Conservation (phyloP, 2,113 vertebrate genomes). For the Oreocharis arfaki region DNA sequence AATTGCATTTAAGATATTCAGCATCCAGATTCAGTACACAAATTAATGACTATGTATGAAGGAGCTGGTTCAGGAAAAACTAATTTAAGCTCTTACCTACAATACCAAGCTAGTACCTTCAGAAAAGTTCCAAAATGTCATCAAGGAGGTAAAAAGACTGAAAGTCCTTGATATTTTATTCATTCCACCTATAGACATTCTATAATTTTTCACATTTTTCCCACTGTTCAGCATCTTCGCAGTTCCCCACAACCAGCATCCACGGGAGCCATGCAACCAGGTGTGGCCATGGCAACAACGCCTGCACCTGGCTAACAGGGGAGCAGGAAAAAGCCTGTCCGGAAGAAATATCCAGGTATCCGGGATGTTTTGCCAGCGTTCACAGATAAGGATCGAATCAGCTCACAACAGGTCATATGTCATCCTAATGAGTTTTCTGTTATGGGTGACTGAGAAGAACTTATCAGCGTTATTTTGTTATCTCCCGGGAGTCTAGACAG, state of each 20-base stretch:
- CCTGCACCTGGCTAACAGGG: background rate
- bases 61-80: background rate
- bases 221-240: background rate
- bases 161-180: background rate
- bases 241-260: background rate
- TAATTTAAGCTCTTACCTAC: background rate
- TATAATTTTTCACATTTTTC: background rate
- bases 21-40: background rate
- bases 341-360: slow-evolving; percentile 1
- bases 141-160: background rate
- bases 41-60: background rate
- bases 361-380: background rate
- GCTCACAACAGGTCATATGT: slow-evolving; percentile 12
- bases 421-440: slow-evolving; percentile 49
- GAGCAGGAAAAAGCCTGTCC: background rate
- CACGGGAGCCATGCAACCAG: background rate
- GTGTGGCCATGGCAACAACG: background rate
- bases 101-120: background rate
- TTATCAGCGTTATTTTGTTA: slow-evolving; percentile 46
- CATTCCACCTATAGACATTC: background rate
- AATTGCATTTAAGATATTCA: background rate
- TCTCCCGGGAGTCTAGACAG: slow-evolving; percentile 51
- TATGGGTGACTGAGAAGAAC: slow-evolving; percentile 32
- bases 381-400: background rate
- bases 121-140: background rate